Evolutionary conservation across 2,113 vertebrate genomes (phyloP), one percentile per base, ranked within the genome.

Genomic region (Recurvirostra avosetta): DNA sequence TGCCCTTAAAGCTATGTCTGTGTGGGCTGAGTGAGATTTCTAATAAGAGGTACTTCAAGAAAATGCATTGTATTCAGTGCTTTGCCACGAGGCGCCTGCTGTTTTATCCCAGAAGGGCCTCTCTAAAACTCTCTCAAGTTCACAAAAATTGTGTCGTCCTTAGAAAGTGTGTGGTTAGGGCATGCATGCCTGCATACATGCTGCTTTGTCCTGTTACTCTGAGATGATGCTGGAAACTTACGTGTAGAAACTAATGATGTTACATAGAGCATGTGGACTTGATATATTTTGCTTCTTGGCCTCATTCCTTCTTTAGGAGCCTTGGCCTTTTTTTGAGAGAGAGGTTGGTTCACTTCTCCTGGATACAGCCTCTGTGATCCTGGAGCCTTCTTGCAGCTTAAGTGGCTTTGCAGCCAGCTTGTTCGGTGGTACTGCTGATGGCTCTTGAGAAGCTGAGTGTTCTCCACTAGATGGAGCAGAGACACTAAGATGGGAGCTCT

Each of bases 391-490:
- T 22, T 56, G 56, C 56, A 68, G 47, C 70, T 52, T 20, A 12
- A 50, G 72, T 34, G 75, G 20, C 56, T 94, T 45, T 36, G 73
- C 67, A 89, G 50, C 6, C 23, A 5, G 68, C 30, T 32, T 5
- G 8, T 29, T 71, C 6, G 4, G 68, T 9, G 2, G 4, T 11
- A 3, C 41, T 72, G 80, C 87, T 40, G 45, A 2, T 12, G 55
- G 61, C 85, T 77, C 79, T 22, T 1, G 41, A 76, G 92, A 41
- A 81, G 40, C 73, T 12, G 67, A 5, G 11, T 32, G 32, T 88
- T 61, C 76, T 95, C 97, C 97, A 96, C 97, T 97, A 97, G 97
- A 73, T 97, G 97, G 97, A 95, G 97, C 96, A 96, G 85, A 88
- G 90, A 81, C 95, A 83, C 61, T 80, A 38, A 90, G 45, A 47